These are phyloP conservation scores for Drosophila santomea DNA, from an alignment of 1,140 invertebrate species.

Conservation along the genomic window DNA sequence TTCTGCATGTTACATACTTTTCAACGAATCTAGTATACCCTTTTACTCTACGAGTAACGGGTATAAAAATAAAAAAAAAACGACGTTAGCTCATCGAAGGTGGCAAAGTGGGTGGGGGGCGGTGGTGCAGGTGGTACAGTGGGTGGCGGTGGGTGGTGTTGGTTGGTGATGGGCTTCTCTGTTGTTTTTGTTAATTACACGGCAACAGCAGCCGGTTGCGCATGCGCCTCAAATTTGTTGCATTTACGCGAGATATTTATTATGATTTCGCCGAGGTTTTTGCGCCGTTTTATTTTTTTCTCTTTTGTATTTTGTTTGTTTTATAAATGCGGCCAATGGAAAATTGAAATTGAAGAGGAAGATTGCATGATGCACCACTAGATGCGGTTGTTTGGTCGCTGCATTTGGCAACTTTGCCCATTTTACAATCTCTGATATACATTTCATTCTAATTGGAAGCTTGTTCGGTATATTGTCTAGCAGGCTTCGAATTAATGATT, in stretches of 20 bases:
- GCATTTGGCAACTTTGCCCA: not conserved
- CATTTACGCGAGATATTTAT: conserved; percentile 67
- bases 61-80: conserved; percentile 24
- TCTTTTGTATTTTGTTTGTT: conserved; percentile 32
- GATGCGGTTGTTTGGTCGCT: conserved; percentile 6
- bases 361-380: conserved; percentile 52
- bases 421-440: too few species aligned
- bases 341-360: conserved; percentile 55
- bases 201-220: conserved; percentile 36
- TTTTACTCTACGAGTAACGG: too few species aligned
- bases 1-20: too few species aligned
- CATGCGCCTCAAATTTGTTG: conserved; percentile 67
- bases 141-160: conserved; percentile 6
- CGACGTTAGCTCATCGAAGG: conserved; percentile 23
- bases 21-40: too few species aligned
- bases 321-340: conserved; percentile 50
- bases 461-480: not conserved
- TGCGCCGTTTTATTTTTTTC: conserved; percentile 12
- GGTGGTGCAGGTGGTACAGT: conserved; percentile 4
- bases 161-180: conserved; percentile 16
- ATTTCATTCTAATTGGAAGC: not conserved
- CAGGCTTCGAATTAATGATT: not conserved
- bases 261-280: conserved; percentile 50
- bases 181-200: conserved; percentile 60
- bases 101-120: conserved; percentile 30